A percentile compares a stretch with the other conserved stretches of the same genome.
phyloP scores from a whole-genome alignment of 2,113 vertebrate genomes.

The Actinemys pallida region DNA sequence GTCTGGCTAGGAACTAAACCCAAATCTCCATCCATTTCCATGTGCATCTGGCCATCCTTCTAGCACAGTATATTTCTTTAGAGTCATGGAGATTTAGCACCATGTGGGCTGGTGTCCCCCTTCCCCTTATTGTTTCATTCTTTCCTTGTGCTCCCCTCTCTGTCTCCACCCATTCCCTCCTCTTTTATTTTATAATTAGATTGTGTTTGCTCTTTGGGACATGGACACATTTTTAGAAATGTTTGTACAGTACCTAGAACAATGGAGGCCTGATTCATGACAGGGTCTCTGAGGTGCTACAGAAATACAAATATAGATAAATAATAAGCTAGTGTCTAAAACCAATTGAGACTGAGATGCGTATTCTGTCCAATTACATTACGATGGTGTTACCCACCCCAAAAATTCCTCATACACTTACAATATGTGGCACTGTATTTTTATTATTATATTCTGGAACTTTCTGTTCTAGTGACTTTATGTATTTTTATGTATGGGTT shows the following conservation, averaged over 20 bases:
- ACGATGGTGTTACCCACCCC: not conserved
- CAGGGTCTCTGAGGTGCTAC: fast-evolving
- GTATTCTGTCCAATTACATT: not conserved
- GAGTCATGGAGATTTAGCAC: not conserved
- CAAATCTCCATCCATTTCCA: not conserved
- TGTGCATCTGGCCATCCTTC: not conserved
- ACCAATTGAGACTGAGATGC: not conserved
- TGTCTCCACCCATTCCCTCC: not conserved
- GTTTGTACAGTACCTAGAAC: not conserved
- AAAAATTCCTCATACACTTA: not conserved
- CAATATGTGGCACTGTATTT: not conserved
- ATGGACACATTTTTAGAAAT: not conserved
- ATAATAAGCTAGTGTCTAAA: not conserved
- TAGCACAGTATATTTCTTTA: not conserved
- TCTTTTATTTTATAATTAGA: not conserved
- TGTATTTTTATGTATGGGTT: not conserved
- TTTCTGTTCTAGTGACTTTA: not conserved
- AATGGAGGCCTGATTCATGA: fast-evolving
- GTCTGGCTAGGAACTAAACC: not conserved
- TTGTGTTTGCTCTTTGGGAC: not conserved
- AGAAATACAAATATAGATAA: not conserved
- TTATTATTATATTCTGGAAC: not conserved
- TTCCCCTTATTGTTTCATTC: not conserved
- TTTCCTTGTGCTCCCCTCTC: not conserved
- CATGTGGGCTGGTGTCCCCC: not conserved